These are phyloP conservation scores for Dufourea novaeangliae DNA, from an alignment of 1,140 invertebrate species.

Conservation along the genomic window DNA sequence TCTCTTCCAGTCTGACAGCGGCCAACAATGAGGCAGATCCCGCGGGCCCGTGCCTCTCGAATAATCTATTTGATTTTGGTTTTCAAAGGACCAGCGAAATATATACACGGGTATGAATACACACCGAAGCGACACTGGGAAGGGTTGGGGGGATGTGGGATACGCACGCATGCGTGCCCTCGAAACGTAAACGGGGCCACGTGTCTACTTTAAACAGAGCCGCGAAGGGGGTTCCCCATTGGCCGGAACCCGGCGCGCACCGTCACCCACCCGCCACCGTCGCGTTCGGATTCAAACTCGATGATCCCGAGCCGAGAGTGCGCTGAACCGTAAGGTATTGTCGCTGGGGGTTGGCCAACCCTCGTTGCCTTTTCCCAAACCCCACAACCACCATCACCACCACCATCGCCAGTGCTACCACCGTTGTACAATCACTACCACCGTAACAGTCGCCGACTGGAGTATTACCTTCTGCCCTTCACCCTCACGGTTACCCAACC, in stretches of 20 bases:
- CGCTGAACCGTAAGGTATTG: constrained; percentile 77
- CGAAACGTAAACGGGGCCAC: constrained; percentile 77
- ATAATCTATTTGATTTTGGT: constrained; percentile 80
- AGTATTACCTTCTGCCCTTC: constrained; percentile 30
- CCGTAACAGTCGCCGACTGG: constrained; percentile 26
- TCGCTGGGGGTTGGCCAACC: constrained; percentile 68
- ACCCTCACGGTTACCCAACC: background rate
- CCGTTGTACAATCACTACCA: constrained; percentile 36
- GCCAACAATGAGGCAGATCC: constrained; percentile 59
- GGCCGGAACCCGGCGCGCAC: constrained; percentile 25
- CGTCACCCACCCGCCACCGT: constrained; percentile 45
- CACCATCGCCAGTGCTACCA: background rate
- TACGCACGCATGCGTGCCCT: constrained; percentile 36
- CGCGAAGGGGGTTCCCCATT: constrained; percentile 41
- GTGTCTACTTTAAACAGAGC: constrained; percentile 79
- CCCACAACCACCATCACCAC: constrained; percentile 35
- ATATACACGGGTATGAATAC: constrained; percentile 14
- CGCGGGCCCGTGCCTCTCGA: constrained; percentile 50
- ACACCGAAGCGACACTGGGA: background rate
- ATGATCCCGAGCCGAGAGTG: constrained; percentile 72
- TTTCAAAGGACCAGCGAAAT: constrained; percentile 73
- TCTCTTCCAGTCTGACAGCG: constrained; percentile 64
- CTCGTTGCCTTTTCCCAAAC: constrained; percentile 61
- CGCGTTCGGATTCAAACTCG: constrained; percentile 71
- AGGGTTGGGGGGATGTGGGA: background rate